phyloP scores from a whole-genome alignment of 2,888 invertebrate genomes.

The Aphodius sticticus region DNA sequence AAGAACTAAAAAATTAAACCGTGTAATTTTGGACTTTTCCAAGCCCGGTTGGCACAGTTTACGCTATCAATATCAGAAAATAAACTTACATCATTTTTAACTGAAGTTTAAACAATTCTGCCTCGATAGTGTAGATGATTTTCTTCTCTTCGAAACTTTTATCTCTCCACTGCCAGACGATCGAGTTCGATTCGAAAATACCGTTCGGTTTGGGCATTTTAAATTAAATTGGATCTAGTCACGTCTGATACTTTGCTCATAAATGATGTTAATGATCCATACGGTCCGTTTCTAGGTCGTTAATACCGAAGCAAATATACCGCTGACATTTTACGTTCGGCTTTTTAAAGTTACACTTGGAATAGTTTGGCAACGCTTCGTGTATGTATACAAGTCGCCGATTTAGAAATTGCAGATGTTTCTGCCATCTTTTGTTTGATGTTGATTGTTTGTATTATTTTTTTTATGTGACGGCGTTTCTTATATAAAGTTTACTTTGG shows the following conservation, averaged over 20 bases:
- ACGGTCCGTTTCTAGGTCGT: conserved; percentile 14
- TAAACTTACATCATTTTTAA: conserved; percentile 40
- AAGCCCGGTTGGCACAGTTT: neutral
- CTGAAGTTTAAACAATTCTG: conserved; percentile 41
- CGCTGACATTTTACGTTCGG: conserved; percentile 18
- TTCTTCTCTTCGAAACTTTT: conserved; percentile 42
- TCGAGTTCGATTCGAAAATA: conserved; percentile 36
- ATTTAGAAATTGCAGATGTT: neutral
- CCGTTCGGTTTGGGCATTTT: conserved; percentile 26
- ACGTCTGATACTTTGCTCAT: neutral
- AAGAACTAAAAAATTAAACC: no score
- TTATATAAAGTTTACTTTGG: neutral
- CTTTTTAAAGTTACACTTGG: conserved; percentile 15
- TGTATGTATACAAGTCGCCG: neutral
- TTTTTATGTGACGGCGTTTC: neutral
- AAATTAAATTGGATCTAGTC: conserved; percentile 12
- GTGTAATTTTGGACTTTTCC: neutral
- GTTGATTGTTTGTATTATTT: neutral
- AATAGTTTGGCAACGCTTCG: conserved; percentile 17
- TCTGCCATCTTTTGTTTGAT: neutral
- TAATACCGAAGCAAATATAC: conserved; percentile 8
- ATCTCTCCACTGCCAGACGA: conserved; percentile 38
- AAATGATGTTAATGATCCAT: conserved; percentile 13
- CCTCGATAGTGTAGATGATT: conserved; percentile 40
- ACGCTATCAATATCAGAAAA: neutral